A percentile compares a stretch with the other conserved stretches of the same genome.
phyloP scores from a whole-genome alignment of 2,888 invertebrate species.

The Molorchus minor region DNA sequence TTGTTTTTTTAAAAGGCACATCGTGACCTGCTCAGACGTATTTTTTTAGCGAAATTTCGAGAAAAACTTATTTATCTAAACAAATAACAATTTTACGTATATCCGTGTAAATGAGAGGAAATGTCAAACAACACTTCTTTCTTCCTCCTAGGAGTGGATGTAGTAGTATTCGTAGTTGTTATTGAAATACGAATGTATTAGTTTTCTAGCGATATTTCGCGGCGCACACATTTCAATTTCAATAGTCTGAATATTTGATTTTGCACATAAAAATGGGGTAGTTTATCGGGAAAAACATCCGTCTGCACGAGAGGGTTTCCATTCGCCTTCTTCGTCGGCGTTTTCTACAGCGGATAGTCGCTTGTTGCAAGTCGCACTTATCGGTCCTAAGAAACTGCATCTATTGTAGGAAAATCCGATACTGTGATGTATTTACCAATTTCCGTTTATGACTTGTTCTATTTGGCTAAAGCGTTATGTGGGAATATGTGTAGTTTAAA shows the following conservation, averaged over 20 bases:
- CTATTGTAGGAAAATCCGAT: slow-evolving; percentile 35
- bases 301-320: slow-evolving; percentile 51
- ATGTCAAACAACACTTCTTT: no score
- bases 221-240: slow-evolving; percentile 55
- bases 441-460: not conserved
- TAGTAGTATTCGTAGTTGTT: no score
- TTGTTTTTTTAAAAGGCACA: no score
- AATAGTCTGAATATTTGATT: slow-evolving; percentile 54
- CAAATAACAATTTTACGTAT: no score
- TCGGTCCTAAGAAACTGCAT: slow-evolving; percentile 36
- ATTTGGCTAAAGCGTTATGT: not conserved
- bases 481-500: no score
- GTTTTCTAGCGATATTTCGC: slow-evolving; percentile 37
- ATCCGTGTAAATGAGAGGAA: no score
- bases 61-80: no score
- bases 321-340: slow-evolving; percentile 29
- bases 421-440: slow-evolving; percentile 26
- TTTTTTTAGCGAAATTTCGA: no score
- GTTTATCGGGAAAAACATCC: slow-evolving; percentile 55
- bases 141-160: no score
- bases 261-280: slow-evolving; percentile 52
- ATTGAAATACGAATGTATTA: slow-evolving; percentile 32
- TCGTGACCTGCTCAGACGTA: no score
- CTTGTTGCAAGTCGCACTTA: slow-evolving; percentile 35
- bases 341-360: slow-evolving; percentile 27